phyloP scores from a whole-genome alignment of 2,888 invertebrate genomes.

The Drosophila rubida region DNA sequence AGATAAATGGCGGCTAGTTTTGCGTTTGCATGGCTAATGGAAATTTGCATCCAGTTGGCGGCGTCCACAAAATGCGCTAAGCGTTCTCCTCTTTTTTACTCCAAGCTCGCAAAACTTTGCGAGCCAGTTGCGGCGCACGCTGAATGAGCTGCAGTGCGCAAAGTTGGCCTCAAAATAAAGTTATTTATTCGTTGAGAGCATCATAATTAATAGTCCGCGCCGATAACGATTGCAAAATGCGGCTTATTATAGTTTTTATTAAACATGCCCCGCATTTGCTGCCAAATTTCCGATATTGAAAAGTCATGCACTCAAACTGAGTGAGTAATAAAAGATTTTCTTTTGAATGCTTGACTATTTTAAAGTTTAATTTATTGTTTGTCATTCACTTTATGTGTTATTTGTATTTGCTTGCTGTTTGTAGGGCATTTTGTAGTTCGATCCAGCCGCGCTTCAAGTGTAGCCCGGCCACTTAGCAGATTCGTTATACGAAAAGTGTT shows the following conservation, averaged over 20 bases:
- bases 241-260: not conserved
- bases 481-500: slow-evolving; percentile 42
- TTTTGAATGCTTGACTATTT: too few species aligned
- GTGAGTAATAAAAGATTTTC: too few species aligned
- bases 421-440: slow-evolving; percentile 16
- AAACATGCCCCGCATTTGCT: too few species aligned
- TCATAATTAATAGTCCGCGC: slow-evolving; percentile 10
- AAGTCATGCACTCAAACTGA: too few species aligned
- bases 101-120: slow-evolving; percentile 17
- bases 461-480: slow-evolving; percentile 42
- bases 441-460: slow-evolving; percentile 6
- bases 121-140: slow-evolving; percentile 20
- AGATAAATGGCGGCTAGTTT: slow-evolving; percentile 79
- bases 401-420: not conserved
- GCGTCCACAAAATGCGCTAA: slow-evolving; percentile 60
- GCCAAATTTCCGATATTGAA: too few species aligned
- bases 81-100: slow-evolving; percentile 31
- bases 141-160: slow-evolving; percentile 30
- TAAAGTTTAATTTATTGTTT: too few species aligned
- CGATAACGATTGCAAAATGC: not conserved
- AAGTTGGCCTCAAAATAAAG: slow-evolving; percentile 7
- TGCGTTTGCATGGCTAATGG: slow-evolving; percentile 81
- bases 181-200: slow-evolving; percentile 6
- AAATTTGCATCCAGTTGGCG: slow-evolving; percentile 77
- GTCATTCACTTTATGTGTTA: not conserved